Percentiles rank a stretch among this genome's conserved stretches.
phyloP scores from a whole-genome alignment of 2,888 invertebrate species.

The Opisthograptis luteolata region DNA sequence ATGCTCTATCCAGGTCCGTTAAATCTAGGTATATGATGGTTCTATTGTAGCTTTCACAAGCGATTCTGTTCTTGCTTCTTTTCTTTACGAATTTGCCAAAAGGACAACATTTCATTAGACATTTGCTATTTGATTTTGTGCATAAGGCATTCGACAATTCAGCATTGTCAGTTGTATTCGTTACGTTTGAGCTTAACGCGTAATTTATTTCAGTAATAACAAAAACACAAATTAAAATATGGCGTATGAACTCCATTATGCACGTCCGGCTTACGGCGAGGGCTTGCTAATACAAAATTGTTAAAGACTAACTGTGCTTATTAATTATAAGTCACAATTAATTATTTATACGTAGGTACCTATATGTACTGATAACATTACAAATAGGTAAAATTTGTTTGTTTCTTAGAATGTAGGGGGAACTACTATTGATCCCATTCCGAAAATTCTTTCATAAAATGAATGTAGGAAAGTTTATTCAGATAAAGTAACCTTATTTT shows the following conservation, averaged over 20 bases:
- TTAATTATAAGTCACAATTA: too few species aligned
- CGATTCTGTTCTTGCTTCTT: neutral
- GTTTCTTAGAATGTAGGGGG: too few species aligned
- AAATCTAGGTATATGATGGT: neutral
- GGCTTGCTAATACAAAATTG: neutral
- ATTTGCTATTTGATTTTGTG: neutral
- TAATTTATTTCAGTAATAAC: neutral
- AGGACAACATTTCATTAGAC: slow-evolving; percentile 11
- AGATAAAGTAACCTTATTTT: too few species aligned
- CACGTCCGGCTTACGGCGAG: neutral
- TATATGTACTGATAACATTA: too few species aligned
- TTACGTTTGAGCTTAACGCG: neutral
- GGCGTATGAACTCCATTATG: neutral
- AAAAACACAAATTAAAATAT: neutral
- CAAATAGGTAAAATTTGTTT: too few species aligned
- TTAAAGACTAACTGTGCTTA: too few species aligned
- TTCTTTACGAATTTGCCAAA: neutral
- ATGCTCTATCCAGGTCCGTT: neutral
- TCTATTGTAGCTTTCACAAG: neutral
- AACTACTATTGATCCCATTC: too few species aligned
- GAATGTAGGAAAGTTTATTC: too few species aligned
- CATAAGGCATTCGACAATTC: neutral
- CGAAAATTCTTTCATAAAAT: too few species aligned
- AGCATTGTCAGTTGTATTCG: too few species aligned
- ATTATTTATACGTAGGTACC: too few species aligned